A percentile compares a stretch with the other conserved stretches of the same genome.
Conservation (phyloP, 1,140 invertebrate genomes). For the Procambarus clarkii region DNA sequence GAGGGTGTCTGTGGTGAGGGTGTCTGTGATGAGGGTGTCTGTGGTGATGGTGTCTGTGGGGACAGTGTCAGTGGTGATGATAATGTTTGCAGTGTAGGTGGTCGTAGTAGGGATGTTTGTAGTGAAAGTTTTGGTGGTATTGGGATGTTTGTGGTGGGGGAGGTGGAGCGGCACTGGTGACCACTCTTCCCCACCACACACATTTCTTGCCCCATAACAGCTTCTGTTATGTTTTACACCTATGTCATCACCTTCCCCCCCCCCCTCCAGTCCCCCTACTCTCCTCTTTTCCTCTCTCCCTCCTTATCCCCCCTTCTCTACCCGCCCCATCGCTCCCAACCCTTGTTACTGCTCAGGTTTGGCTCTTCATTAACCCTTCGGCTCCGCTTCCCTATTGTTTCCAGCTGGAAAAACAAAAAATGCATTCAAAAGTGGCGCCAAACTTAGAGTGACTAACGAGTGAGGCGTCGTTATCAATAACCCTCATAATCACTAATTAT, state of each 20-base stretch:
- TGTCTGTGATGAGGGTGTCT: background rate
- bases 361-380: conserved; percentile 25
- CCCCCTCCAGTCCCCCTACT: background rate
- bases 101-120: background rate
- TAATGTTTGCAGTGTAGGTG: background rate
- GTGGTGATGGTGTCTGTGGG: background rate
- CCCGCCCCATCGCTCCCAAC: background rate
- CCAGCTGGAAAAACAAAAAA: conserved; percentile 9
- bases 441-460: background rate
- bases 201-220: too few relatives aligned
- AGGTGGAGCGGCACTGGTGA: too few relatives aligned
- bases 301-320: background rate
- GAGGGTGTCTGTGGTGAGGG: background rate
- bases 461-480: background rate
- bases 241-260: background rate
- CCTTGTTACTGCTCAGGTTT: conserved; percentile 16
- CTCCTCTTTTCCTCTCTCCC: background rate
- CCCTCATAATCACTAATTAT: background rate
- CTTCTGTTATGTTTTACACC: too few relatives aligned
- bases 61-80: background rate
- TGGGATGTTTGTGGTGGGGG: too few relatives aligned
- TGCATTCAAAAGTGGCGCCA: conserved; percentile 25
- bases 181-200: too few relatives aligned
- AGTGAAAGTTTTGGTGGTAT: background rate
- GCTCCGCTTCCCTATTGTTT: conserved; percentile 5